Percentiles rank a stretch among this genome's conserved stretches.
phyloP scores from a whole-genome alignment of 2,113 vertebrate species.

The Prietella phreatophila region DNA sequence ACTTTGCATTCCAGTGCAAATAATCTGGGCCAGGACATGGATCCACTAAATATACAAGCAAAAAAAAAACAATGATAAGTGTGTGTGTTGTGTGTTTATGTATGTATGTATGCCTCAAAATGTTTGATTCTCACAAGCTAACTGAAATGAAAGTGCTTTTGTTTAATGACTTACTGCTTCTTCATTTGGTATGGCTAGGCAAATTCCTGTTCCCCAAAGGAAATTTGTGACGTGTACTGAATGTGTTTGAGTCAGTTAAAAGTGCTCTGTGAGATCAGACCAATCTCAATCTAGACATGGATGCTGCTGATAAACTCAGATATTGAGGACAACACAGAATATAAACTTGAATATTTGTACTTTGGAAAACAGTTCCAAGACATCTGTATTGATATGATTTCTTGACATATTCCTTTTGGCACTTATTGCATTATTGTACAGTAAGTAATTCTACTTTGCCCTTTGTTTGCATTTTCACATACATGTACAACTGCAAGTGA shows the following conservation, averaged over 20 bases:
- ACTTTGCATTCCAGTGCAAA: slow-evolving; percentile 45
- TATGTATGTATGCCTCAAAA: slow-evolving; percentile 22
- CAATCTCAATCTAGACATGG: slow-evolving; percentile 17
- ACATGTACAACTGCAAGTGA: slow-evolving; percentile 40
- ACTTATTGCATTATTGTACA: slow-evolving; percentile 1
- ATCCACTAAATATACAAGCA: background rate
- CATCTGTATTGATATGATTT: background rate
- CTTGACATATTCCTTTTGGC: slow-evolving; percentile 21
- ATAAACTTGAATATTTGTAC: slow-evolving; percentile 53
- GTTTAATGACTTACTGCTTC: background rate
- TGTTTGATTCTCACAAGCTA: background rate
- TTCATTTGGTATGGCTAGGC: background rate
- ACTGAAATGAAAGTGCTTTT: background rate
- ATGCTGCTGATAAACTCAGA: slow-evolving; percentile 42
- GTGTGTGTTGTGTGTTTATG: background rate
- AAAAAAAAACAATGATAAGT: background rate
- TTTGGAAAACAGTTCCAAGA: slow-evolving; percentile 6
- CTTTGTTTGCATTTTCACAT: slow-evolving; percentile 4
- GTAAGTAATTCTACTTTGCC: slow-evolving; percentile 1
- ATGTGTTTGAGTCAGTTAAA: slow-evolving; percentile 9
- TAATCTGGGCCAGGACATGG: background rate
- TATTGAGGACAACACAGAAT: slow-evolving; percentile 18
- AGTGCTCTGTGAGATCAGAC: slow-evolving; percentile 36
- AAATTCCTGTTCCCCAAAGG: background rate
- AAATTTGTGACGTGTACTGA: slow-evolving; percentile 24